Conservation (phyloP, 2,888 invertebrate species). For the Gnatocerus cornutus region DNA sequence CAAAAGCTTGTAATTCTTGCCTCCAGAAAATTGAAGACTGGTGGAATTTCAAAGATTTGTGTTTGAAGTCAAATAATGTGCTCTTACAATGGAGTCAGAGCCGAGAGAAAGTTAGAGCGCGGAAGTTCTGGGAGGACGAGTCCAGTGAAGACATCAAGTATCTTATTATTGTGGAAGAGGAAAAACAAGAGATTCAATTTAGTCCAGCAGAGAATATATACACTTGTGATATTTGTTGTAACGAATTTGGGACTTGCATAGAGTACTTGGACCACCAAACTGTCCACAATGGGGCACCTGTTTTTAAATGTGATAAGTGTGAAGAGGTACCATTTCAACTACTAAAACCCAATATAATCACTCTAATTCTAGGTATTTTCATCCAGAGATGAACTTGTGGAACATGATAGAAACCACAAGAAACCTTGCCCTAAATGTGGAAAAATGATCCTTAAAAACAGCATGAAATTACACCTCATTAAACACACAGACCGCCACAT, state of each 20-base stretch:
- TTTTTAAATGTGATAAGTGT: conserved; percentile 63
- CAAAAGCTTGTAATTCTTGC: conserved; percentile 58
- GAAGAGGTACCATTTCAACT: conserved; percentile 48
- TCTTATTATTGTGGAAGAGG: conserved; percentile 24
- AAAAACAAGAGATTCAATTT: conserved; percentile 14
- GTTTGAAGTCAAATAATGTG: conserved; percentile 59
- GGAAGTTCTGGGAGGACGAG: too few species aligned
- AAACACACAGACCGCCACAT: conserved; percentile 3
- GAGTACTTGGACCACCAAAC: conserved; percentile 62
- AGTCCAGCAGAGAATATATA: conserved; percentile 16
- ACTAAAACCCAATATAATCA: neutral
- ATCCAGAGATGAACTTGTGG: conserved; percentile 57
- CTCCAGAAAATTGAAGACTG: conserved; percentile 60
- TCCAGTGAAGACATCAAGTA: conserved; percentile 13
- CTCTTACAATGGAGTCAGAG: conserved; percentile 41
- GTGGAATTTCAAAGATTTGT: conserved; percentile 59
- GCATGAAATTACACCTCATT: conserved; percentile 61
- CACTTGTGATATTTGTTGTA: conserved; percentile 59
- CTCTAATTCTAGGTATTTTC: conserved; percentile 55
- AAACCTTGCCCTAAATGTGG: conserved; percentile 61
- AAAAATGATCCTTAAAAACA: conserved; percentile 59
- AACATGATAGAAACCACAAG: conserved; percentile 60
- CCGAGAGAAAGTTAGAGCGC: neutral
- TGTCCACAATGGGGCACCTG: conserved; percentile 58
- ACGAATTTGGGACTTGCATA: conserved; percentile 56